phyloP scores from a whole-genome alignment of 2,113 vertebrate species.

The Thryonomys swinderianus region DNA sequence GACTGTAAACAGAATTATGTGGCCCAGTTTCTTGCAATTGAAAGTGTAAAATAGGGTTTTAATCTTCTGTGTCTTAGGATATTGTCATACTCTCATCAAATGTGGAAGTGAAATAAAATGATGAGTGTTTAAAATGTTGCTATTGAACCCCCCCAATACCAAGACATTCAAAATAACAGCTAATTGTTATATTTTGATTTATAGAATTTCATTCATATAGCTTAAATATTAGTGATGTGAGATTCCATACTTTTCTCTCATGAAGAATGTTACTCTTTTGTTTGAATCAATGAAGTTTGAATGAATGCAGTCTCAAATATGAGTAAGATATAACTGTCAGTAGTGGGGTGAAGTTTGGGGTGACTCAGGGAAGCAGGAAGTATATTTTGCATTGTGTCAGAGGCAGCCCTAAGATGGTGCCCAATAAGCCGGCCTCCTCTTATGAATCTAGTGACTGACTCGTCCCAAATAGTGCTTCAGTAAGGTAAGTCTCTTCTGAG shows the following conservation, averaged over 20 bases:
- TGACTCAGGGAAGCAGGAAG: not conserved
- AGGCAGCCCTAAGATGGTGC: not conserved
- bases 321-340: not conserved
- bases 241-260: not conserved
- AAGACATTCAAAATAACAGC: not conserved
- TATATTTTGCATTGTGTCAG: too few species aligned
- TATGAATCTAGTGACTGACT: not conserved
- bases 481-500: slow-evolving; percentile 37
- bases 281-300: not conserved
- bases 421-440: not conserved
- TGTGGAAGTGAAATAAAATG: slow-evolving; percentile 23
- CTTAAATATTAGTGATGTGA: not conserved
- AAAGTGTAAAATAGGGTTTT: slow-evolving; percentile 34
- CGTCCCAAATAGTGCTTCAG: not conserved
- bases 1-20: not conserved
- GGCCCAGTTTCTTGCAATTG: not conserved
- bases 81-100: slow-evolving; percentile 7
- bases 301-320: not conserved
- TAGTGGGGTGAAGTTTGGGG: too few species aligned
- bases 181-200: slow-evolving; percentile 22
- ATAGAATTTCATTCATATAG: not conserved
- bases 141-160: slow-evolving; percentile 13
- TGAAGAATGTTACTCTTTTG: not conserved
- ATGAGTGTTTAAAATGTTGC: slow-evolving; percentile 14
- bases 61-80: slow-evolving; percentile 15